Base-by-base conservation (phyloP, 2,113 vertebrate species). In the Mionectes macconnelli region DNA sequence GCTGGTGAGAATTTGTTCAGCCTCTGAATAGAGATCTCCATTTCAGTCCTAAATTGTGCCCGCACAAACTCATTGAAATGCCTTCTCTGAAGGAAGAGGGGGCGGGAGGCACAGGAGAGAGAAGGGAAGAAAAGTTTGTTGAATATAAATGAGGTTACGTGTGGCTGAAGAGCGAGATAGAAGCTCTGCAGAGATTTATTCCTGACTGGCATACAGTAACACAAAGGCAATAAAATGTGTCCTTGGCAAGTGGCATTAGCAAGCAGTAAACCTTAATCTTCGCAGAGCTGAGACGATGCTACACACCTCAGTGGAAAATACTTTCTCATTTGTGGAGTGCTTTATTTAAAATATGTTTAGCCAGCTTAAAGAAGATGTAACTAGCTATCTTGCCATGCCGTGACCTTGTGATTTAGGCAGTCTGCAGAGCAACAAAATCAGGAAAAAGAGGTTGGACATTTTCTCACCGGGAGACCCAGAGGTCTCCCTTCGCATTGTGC, bases 131-230 rank as follows among this genome's bases (percentile, higher is more conserved):
- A 94, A 97, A 97, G 97, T 98, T 98, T 98, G 96, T 77, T 66
- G 98, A 97, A 98, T 98, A 96, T 97, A 96, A 98, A 98, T 98
- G 97, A 98, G 97, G 92, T 84, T 92, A 92, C 40, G 39, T 96
- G 90, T 95, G 90, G 91, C 95, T 97, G 93, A 92, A 97, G 97
- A 94, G 89, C 2, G 31, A 97, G 96, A 96, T 95, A 96, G 95
- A 92, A 93, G 89, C 96, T 96, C 83, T 96, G 5, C 94, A 39
- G 97, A 97, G 94, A 97, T 97, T 98, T 97, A 92, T 96, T 97
- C 96, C 93, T 96, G 95, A 97, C 95, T 95, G 97, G 96, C 88
- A 64, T 85, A 94, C 90, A 97, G 90, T 94, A 96, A 95, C 87
- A 98, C 97, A 97, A 97, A 98, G 93, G 95, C 78, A 93, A 80